Percentiles rank a stretch among this genome's conserved stretches.
These are phyloP conservation scores for Chelonoidis abingdonii DNA, from an alignment of 2,113 vertebrate species.

Conservation along the genomic window DNA sequence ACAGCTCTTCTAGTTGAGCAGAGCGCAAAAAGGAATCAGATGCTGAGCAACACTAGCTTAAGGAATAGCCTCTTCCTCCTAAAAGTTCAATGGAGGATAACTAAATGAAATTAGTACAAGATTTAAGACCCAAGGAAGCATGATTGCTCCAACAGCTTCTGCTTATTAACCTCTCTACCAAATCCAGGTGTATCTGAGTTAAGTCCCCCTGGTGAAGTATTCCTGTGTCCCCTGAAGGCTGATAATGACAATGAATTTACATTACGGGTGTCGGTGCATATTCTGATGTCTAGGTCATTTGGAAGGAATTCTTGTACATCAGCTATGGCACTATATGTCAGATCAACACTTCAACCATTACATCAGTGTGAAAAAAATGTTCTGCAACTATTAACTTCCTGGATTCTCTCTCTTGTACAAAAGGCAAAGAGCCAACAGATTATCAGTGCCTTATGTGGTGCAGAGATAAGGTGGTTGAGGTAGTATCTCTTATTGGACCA, in stretches of 20 bases:
- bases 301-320: neutral
- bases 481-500: neutral
- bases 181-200: constrained; percentile 1
- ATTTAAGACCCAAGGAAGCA: neutral
- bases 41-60: neutral
- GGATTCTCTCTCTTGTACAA: neutral
- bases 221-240: neutral
- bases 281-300: neutral
- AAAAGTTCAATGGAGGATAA: constrained; percentile 4
- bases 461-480: neutral
- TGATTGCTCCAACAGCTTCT: constrained; percentile 18
- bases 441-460: neutral
- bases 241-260: neutral
- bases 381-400: neutral
- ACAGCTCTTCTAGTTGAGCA: neutral
- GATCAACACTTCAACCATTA: neutral
- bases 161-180: constrained; percentile 17
- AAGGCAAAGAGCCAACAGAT: neutral
- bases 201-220: neutral
- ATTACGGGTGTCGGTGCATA: neutral
- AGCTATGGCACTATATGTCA: neutral
- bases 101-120: constrained; percentile 24
- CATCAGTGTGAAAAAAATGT: neutral
- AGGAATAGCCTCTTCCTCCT: neutral
- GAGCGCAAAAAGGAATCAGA: neutral